Percentiles rank a stretch among this genome's conserved stretches.
phyloP scores from a whole-genome alignment of 2,113 vertebrate species.

The Pogona vitticeps region DNA sequence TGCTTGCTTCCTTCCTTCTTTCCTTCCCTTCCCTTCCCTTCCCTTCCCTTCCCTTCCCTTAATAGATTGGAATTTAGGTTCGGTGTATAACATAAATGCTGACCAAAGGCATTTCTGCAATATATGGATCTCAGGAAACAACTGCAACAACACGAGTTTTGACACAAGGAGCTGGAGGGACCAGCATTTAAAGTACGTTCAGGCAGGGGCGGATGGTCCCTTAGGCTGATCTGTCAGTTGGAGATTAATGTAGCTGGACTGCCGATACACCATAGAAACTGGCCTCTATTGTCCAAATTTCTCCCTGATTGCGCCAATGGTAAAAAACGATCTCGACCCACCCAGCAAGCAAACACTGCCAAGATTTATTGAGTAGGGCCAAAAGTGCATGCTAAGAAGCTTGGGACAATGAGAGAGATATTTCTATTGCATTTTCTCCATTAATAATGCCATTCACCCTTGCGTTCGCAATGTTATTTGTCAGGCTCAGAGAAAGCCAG shows the following conservation, averaged over 20 bases:
- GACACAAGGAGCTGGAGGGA: neutral
- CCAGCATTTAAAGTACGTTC: neutral
- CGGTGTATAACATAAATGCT: neutral
- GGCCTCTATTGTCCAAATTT: neutral
- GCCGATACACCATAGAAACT: neutral
- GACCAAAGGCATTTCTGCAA: neutral
- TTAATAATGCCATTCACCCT: conserved; percentile 38
- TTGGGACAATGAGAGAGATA: neutral
- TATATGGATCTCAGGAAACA: neutral
- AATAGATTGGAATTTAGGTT: neutral
- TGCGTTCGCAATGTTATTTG: conserved; percentile 61
- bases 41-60: too few relatives aligned
- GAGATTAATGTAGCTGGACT: conserved; percentile 11
- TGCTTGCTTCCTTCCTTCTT: too few relatives aligned
- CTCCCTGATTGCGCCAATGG: neutral
- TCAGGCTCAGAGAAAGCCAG: conserved; percentile 57
- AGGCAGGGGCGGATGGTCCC: neutral
- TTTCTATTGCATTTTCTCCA: neutral
- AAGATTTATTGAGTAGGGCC: conserved; percentile 15
- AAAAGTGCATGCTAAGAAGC: neutral
- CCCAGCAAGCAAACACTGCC: neutral
- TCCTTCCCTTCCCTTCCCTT: too few relatives aligned
- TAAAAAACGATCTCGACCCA: conserved; percentile 18
- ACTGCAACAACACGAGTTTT: neutral
- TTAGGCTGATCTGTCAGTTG: neutral